A percentile compares a stretch with the other conserved stretches of the same genome.
Evolutionary conservation across 2,113 vertebrate species (phyloP).

Genomic region (Pelodiscus sinensis): DNA sequence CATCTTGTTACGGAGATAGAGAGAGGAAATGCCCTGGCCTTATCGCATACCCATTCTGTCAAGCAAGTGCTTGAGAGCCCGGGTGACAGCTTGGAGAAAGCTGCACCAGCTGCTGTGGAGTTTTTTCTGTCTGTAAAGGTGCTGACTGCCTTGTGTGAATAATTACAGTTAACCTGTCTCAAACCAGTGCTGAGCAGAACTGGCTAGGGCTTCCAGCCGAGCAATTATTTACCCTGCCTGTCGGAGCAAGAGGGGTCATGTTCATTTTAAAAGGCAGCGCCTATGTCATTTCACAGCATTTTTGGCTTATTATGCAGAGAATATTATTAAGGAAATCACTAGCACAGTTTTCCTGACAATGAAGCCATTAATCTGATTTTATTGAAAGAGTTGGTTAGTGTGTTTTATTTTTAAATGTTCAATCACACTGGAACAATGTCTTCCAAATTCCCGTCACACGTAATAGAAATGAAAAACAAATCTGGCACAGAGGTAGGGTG

Average conservation of each 20-base stretch:
- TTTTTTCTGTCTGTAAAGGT: not conserved
- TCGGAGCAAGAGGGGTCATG: not conserved
- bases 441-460: not conserved
- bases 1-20: constrained; percentile 58
- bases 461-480: not conserved
- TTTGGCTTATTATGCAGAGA: not conserved
- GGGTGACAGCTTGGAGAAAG: constrained; percentile 16
- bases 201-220: not conserved
- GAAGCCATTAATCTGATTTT: not conserved
- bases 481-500: not conserved
- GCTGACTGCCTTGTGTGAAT: not conserved
- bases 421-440: not conserved
- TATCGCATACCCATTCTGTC: constrained; percentile 47
- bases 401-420: not conserved
- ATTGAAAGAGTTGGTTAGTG: not conserved
- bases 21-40: constrained; percentile 67
- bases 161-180: not conserved
- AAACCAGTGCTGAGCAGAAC: not conserved
- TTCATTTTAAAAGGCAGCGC: not conserved
- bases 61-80: not conserved
- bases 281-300: too few species aligned
- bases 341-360: not conserved
- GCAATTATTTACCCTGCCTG: not conserved
- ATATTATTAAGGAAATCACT: not conserved
- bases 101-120: constrained; percentile 2